These are phyloP conservation scores for Stictonetta naevosa DNA, from an alignment of 2,113 vertebrate genomes.

Conservation along the genomic window DNA sequence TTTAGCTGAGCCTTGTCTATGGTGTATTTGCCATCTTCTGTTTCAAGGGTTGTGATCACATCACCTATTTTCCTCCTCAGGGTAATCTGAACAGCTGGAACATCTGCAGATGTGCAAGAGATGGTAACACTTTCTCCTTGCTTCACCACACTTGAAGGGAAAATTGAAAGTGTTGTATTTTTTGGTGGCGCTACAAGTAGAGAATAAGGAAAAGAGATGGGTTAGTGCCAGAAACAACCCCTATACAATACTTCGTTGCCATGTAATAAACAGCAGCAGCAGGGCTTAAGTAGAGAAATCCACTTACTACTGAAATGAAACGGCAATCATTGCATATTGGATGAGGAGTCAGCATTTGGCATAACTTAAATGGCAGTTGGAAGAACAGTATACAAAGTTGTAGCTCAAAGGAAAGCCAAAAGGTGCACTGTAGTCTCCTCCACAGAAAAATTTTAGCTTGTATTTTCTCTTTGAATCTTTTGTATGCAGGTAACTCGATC, in stretches of 20 bases:
- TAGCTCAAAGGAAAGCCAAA: not conserved
- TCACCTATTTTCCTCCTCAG: constrained; percentile 58
- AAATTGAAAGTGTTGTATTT: constrained; percentile 67
- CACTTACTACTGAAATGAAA: not conserved
- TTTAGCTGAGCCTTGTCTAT: constrained; percentile 26
- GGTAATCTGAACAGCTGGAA: constrained; percentile 60
- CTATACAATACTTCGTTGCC: not conserved
- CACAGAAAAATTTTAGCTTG: not conserved
- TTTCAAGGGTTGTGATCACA: constrained; percentile 52
- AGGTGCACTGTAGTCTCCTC: not conserved
- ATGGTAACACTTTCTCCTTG: constrained; percentile 70
- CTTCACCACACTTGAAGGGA: constrained; percentile 62
- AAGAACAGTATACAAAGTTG: not conserved
- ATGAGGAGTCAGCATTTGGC: not conserved
- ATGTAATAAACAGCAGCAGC: not conserved
- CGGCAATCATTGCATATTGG: not conserved
- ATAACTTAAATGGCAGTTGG: not conserved
- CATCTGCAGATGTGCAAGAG: constrained; percentile 47
- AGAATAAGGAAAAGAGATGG: not conserved
- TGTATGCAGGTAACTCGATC: not conserved
- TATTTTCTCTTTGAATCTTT: not conserved
- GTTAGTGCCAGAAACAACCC: not conserved
- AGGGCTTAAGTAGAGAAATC: not conserved
- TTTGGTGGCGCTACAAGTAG: constrained; percentile 70
- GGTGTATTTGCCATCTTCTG: constrained; percentile 7